Base-by-base conservation (phyloP, 1,140 invertebrate species). In the Panonychus citri region DNA sequence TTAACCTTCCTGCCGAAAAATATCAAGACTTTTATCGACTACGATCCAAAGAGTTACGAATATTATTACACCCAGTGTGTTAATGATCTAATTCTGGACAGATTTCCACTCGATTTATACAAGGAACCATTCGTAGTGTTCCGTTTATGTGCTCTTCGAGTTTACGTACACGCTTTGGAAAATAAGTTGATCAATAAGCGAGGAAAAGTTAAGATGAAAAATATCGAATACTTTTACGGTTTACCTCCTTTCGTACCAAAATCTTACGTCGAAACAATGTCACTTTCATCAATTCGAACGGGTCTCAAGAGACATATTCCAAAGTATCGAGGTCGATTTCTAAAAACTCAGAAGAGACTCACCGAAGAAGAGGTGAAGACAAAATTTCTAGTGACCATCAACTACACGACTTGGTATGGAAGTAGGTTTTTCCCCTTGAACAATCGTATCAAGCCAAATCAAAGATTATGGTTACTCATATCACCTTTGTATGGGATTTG, bases 21-120 rank as follows among this genome's bases (percentile, higher is more conserved):
- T 61, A 80, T 84, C 1, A 82, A 81, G 15, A 81, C 83, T 40
- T 68, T 90, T 34, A 78, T 85, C 1, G 78, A 82, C 65, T 75
- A 78, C 63, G 87, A 91, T 71, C 72, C 84, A 3, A 77, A 80
- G 19, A 82, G 84, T 12, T 78, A 91, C 65, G 85, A 90, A 68
- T 93, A 93, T 69, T 75, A 90, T 19, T 93, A 85, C 70, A 75
- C 82, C 64, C 79, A 81, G 71, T 88, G 85, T 68, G 87, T 85
- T 66, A 90, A 89, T 67, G 87, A 93, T 70, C 84, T 91, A 8
- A 81, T 87, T 8, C 82, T 88, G 65, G 86, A 90, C 65, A 69
- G 86, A 43, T 89, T 89, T 68, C 80, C 83, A 0, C 83, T 85
- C 0, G 86, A 91, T 66, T 74, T 91, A 54, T 83, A 87, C 63